Percentiles rank a stretch among this genome's conserved stretches.
phyloP scores from a whole-genome alignment of 1,140 invertebrate genomes.

The Orius insidiosus region DNA sequence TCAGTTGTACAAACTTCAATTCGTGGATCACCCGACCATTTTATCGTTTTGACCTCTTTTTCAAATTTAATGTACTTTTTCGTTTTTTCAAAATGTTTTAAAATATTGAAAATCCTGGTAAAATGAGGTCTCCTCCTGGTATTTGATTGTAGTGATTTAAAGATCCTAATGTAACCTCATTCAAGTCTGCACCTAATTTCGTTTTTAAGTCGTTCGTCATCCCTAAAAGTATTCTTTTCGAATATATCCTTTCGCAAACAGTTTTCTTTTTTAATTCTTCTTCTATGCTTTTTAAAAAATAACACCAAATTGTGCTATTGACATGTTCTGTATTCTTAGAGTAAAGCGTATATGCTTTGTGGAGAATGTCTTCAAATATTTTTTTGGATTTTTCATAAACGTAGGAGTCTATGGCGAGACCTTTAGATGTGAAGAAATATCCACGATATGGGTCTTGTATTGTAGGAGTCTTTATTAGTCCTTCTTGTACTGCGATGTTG shows the following conservation, averaged over 20 bases:
- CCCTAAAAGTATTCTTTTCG: neutral
- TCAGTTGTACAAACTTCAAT: conserved; percentile 19
- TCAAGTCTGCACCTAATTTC: conserved; percentile 14
- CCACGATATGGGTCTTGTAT: conserved; percentile 26
- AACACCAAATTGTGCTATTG: conserved; percentile 4
- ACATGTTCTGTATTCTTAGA: neutral
- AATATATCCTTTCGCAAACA: neutral
- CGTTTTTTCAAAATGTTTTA: conserved; percentile 43
- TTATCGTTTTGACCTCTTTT: conserved; percentile 40
- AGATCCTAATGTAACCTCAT: conserved; percentile 5
- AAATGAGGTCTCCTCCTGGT: conserved; percentile 37
- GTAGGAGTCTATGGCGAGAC: neutral
- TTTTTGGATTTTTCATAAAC: too few species aligned
- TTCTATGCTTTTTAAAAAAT: conserved; percentile 1
- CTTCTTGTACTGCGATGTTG: conserved; percentile 43
- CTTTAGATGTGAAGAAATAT: conserved; percentile 11
- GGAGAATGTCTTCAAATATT: too few species aligned
- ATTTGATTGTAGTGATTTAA: neutral
- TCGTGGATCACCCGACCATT: conserved; percentile 32
- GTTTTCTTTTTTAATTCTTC: neutral
- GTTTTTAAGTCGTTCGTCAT: conserved; percentile 4
- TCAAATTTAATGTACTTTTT: conserved; percentile 34
- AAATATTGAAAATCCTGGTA: conserved; percentile 44
- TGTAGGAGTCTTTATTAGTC: conserved; percentile 31
- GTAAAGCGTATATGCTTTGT: neutral